phyloP scores from a whole-genome alignment of 2,888 invertebrate species.

The Cyclophora albipunctata region DNA sequence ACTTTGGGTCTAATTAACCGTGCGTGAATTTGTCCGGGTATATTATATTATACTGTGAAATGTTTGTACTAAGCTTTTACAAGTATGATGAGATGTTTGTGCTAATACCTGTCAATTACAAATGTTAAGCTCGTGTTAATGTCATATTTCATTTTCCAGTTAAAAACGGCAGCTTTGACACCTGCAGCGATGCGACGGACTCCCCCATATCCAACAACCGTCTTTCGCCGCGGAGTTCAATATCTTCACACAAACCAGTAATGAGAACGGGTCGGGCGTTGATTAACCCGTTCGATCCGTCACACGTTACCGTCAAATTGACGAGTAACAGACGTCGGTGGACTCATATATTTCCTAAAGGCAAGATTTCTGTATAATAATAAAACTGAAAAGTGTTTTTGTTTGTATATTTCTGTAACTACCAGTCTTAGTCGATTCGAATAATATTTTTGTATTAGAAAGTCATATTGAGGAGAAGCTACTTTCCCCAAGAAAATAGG shows the following conservation, averaged over 20 bases:
- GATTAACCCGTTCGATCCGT: slow-evolving; percentile 99
- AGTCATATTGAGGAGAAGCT: no score
- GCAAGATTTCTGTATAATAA: slow-evolving; percentile 38
- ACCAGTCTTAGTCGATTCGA: no score
- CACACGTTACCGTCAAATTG: slow-evolving; percentile 95
- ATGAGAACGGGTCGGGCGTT: slow-evolving; percentile 86
- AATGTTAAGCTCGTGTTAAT: no score
- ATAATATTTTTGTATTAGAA: background rate
- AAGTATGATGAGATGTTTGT: no score
- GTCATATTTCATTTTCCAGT: slow-evolving; percentile 27
- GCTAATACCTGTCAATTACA: no score
- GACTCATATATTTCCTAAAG: slow-evolving; percentile 99
- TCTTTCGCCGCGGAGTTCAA: slow-evolving; percentile 55
- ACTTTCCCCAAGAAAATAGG: no score
- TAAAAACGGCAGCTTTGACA: slow-evolving; percentile 40
- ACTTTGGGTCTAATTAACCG: no score
- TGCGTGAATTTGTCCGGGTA: no score
- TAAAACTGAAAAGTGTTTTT: no score
- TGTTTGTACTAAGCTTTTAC: no score
- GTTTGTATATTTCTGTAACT: no score
- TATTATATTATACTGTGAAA: no score
- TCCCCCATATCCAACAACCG: slow-evolving; percentile 45
- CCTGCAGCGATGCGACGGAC: slow-evolving; percentile 52
- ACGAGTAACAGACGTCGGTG: slow-evolving; percentile 96
- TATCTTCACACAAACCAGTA: slow-evolving; percentile 45